Conservation (phyloP, 2,888 invertebrate genomes). For the Dascillus cervinus region DNA sequence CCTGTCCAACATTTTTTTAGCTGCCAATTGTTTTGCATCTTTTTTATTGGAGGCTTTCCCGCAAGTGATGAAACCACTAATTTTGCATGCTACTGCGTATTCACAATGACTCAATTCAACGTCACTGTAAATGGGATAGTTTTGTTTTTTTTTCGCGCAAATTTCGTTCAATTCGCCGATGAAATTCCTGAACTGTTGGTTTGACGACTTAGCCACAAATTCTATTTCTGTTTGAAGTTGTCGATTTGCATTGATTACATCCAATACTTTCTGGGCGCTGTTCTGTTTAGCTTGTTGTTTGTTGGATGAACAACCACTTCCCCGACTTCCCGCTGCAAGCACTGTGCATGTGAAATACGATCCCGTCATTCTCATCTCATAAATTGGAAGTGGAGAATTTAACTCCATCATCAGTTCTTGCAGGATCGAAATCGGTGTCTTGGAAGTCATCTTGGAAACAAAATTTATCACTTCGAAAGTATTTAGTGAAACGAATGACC, state of each 20-base stretch:
- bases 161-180: conserved; percentile 33
- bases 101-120: conserved; percentile 43
- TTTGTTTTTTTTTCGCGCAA: conserved; percentile 36
- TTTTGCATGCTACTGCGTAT: conserved; percentile 8
- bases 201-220: not conserved
- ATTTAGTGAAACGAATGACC: too few relatives aligned
- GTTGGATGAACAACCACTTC: conserved; percentile 35
- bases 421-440: conserved; percentile 44
- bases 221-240: too few relatives aligned
- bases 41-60: conserved; percentile 41
- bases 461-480: too few relatives aligned
- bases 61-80: conserved; percentile 2
- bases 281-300: conserved; percentile 43
- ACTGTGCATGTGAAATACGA: conserved; percentile 38
- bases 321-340: conserved; percentile 28
- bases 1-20: conserved; percentile 27
- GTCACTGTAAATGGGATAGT: conserved; percentile 32
- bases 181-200: conserved; percentile 11
- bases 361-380: too few relatives aligned
- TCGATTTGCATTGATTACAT: conserved; percentile 7
- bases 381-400: conserved; percentile 32
- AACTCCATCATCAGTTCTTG: conserved; percentile 43
- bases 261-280: conserved; percentile 37
- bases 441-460: conserved; percentile 20
- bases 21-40: conserved; percentile 43